phyloP scores from a whole-genome alignment of 2,113 vertebrate genomes.

The Campylomormyrus numenius region DNA sequence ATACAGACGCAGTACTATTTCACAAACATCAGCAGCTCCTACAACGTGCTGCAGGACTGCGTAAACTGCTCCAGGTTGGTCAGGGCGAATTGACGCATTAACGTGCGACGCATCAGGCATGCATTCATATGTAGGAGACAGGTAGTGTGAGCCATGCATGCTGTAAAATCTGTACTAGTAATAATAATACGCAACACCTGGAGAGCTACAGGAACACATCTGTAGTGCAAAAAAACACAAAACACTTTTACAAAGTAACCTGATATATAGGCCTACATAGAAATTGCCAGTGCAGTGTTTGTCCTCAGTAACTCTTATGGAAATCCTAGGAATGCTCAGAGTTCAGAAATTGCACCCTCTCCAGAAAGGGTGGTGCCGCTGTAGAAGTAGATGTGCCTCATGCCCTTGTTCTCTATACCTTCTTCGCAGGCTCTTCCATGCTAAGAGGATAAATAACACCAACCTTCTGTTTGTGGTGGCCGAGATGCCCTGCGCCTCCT shows the following conservation, averaged over 20 bases:
- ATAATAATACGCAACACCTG: background rate
- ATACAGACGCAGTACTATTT: conserved; percentile 97
- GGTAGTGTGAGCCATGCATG: background rate
- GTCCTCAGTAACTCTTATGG: background rate
- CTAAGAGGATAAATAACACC: conserved; percentile 83
- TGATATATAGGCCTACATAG: background rate
- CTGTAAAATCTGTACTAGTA: background rate
- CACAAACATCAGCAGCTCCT: conserved; percentile 83
- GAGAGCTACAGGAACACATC: background rate
- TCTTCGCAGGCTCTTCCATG: conserved; percentile 76
- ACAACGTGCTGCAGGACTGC: conserved; percentile 91
- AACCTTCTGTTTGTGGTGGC: conserved; percentile 95
- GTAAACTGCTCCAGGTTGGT: conserved; percentile 91
- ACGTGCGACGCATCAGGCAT: background rate
- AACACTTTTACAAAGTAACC: background rate
- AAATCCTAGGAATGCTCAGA: background rate
- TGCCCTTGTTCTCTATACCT: background rate
- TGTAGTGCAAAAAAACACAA: background rate
- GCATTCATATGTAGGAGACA: background rate
- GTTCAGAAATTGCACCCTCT: background rate
- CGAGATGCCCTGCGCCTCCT: conserved; percentile 87
- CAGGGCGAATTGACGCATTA: background rate
- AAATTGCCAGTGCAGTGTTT: background rate
- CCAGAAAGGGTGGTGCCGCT: background rate
- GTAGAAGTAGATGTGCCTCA: background rate